Base-by-base conservation (phyloP, 2,113 vertebrate species). In the Leucosticte australis region DNA sequence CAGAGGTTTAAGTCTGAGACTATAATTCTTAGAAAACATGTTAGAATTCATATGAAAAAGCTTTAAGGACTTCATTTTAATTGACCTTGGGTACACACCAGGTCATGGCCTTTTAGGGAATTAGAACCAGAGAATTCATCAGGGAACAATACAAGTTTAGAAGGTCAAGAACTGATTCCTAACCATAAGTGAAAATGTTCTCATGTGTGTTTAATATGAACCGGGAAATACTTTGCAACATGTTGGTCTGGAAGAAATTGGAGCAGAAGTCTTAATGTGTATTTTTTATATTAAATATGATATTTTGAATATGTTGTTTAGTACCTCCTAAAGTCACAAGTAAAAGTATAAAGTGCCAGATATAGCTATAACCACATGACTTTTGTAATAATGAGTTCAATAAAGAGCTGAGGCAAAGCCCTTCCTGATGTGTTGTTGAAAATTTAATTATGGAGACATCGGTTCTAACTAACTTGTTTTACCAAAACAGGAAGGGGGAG, bases 31-130 rank as follows among this genome's bases (percentile, higher is more conserved):
- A 83, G 79, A 90, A 90, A 95, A 92, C 50, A 85, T 74, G 47
- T 82, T 93, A 68, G 30, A 95, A 90, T 94, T 94, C 49, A 87
- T 96, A 93, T 76, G 90, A 90, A 89, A 95, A 96, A 93, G 79
- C 83, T 93, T 94, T 81, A 95, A 92, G 77, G 56, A 81, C 92
- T 96, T 95, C 37, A 89, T 97, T 96, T 96, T 89, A 93, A 93
- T 95, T 97, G 95, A 96, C 94, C 88, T 83, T 92, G 90, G 64
- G 60, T 81, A 79, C 46, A 49, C 47, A 95, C 59, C 84, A 93
- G 94, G 92, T 95, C 90, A 31, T 81, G 83, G 65, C 92, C 93
- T 96, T 94, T 59, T 78, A 71, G 68, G 50, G 94, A 96, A 93
- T 95, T 94, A 87, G 88, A 95, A 89, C 56, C 60, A 93, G 69